Evolutionary conservation across 2,113 vertebrate genomes (phyloP).

Genomic region (Phainopepla nitens): DNA sequence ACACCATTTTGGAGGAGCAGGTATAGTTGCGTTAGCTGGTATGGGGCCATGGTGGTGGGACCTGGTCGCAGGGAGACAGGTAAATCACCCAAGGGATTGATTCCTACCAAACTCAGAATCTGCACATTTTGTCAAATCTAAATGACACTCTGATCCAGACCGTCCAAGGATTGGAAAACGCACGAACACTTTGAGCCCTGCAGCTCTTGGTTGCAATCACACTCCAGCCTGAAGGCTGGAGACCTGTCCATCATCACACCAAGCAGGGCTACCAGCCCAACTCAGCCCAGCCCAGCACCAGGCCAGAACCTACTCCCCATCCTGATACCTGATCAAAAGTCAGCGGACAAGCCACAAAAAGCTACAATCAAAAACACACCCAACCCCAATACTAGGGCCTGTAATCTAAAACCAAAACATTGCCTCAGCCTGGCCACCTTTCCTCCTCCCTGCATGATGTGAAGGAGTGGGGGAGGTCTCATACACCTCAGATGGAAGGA

Average conservation of each 20-base stretch:
- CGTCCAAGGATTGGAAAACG: neutral
- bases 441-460: neutral
- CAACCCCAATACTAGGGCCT: neutral
- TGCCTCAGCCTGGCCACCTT: neutral
- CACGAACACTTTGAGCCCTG: neutral
- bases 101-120: neutral
- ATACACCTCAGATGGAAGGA: slow-evolving; percentile 59
- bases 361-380: neutral
- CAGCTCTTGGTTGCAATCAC: neutral
- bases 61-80: neutral
- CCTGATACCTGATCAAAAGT: neutral
- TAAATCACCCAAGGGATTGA: neutral
- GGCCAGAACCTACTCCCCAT: neutral
- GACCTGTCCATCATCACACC: neutral
- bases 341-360: neutral
- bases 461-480: slow-evolving; percentile 20
- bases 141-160: neutral
- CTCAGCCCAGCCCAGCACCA: neutral
- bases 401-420: slow-evolving; percentile 20
- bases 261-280: neutral
- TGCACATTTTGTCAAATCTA: neutral
- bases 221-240: neutral
- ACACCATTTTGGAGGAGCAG: neutral
- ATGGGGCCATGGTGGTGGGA: neutral
- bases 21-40: neutral